These are phyloP conservation scores for Hydraecia micacea DNA, from an alignment of 2,888 invertebrate genomes.

Conservation along the genomic window DNA sequence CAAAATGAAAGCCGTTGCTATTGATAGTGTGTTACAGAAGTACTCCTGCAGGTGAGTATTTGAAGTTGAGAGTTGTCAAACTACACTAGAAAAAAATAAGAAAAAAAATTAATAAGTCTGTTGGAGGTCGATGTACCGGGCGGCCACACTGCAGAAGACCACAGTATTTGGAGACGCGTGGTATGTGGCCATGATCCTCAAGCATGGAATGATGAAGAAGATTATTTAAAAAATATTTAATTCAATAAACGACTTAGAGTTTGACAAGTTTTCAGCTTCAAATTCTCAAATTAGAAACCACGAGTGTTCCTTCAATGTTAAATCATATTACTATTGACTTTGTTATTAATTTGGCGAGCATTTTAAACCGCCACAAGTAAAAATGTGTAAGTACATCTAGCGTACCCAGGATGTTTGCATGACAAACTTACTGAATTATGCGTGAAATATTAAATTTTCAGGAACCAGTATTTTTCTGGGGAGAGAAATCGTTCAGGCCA, in stretches of 20 bases:
- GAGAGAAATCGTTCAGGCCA: conserved; percentile 67
- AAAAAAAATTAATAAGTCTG: background rate
- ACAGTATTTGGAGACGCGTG: background rate
- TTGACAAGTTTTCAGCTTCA: background rate
- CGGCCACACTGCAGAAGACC: background rate
- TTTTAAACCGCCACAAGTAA: no score
- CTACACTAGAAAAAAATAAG: background rate
- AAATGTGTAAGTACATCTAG: background rate
- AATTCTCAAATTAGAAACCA: background rate
- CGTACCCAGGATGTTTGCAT: background rate
- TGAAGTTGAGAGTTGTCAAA: background rate
- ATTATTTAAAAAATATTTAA: background rate
- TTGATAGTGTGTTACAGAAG: no score
- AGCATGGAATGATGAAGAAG: background rate
- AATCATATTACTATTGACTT: no score
- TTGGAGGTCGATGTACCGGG: background rate
- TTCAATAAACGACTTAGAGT: background rate
- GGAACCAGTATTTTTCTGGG: conserved; percentile 73
- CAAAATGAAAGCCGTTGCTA: background rate
- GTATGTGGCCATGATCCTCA: background rate
- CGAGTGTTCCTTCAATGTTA: background rate
- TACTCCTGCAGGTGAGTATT: background rate
- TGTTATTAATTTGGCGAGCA: background rate
- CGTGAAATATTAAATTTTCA: conserved; percentile 60
- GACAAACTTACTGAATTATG: background rate